These are phyloP conservation scores for Paramisgurnus dabryanus DNA, from an alignment of 2,113 vertebrate species.

Conservation along the genomic window DNA sequence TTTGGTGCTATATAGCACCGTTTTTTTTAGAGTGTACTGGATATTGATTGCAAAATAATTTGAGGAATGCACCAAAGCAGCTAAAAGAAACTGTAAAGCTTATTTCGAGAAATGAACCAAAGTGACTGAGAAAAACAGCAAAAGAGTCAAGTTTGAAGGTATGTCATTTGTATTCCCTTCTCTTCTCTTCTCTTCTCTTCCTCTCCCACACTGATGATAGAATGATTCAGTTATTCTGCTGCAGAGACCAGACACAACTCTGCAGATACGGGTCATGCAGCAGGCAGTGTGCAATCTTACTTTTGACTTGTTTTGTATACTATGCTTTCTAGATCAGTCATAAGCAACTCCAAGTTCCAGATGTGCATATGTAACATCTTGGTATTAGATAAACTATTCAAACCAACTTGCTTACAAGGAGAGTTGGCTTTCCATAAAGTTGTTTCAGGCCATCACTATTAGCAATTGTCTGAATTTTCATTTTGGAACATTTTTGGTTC, in stretches of 20 bases:
- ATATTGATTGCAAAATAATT: no score
- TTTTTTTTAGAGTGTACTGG: no score
- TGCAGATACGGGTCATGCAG: not conserved
- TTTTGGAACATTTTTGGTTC: no score
- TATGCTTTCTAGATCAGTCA: no score
- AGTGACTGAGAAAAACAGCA: no score
- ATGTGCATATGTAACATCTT: not conserved
- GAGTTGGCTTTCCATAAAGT: not conserved
- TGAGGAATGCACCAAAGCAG: no score
- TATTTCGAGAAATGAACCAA: no score
- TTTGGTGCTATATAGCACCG: no score
- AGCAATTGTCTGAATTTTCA: not conserved
- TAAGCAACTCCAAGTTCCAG: not conserved
- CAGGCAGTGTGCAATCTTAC: not conserved
- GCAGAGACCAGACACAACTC: constrained; percentile 2
- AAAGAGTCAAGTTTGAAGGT: no score
- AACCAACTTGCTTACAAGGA: not conserved
- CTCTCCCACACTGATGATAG: not conserved
- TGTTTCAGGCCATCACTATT: not conserved
- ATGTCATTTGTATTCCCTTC: not conserved
- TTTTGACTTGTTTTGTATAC: not conserved
- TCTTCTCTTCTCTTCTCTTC: not conserved
- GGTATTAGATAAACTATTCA: not conserved
- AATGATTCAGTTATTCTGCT: constrained; percentile 10
- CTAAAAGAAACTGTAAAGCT: no score